Evolutionary conservation across 23 tunicate genomes (phyloP), one percentile per base, ranked within the genome.

Genomic region (Ascidia mentula): DNA sequence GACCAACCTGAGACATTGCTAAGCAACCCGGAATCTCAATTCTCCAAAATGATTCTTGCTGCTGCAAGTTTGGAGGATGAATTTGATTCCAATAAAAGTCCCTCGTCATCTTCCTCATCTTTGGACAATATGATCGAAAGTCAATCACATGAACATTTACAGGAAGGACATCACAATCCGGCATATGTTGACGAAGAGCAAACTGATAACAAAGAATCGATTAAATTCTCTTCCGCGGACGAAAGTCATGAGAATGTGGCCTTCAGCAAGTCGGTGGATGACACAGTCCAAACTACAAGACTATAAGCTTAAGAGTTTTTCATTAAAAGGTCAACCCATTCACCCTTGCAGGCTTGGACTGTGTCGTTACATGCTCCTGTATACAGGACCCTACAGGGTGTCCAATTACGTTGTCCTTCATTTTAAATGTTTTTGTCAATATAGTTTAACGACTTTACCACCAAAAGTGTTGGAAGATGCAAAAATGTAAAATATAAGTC

Each of bases 1-100:
- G 96, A 90, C 59, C 75, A 90, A 20, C 85, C 96, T 0, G 86
- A 72, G 22, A 71, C 53, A n/a, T 61, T 90, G n/a, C 86, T 90
- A 0, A 33, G 39, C 59, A 85, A 90, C 59, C 89, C 89, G 12
- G 69, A 90, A 7, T 90, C 96, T 6, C 83, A 85, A 31, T 90
- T 90, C 36, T 85, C 86, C 5, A 88, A 84, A 53, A 90, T 90
- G 96, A 37, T 83, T 37, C 31, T 22, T 0, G 81, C 87, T 26
- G 81, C 87, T 26, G 69, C 87, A 24, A 83, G 40, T 37, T 26
- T 37, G 38, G 38, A 83, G 31, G 77, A 59, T 37, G 30, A 77
- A 15, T 22, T 6, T 37, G 18, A 74, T 28, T 53, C 65, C 1
- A 53, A 53, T 53, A 3, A 53, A 53, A 53, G 65, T 28, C 13